These are phyloP conservation scores for Scaptodrosophila lebanonensis DNA, from an alignment of 1,140 invertebrate genomes.

Conservation along the genomic window DNA sequence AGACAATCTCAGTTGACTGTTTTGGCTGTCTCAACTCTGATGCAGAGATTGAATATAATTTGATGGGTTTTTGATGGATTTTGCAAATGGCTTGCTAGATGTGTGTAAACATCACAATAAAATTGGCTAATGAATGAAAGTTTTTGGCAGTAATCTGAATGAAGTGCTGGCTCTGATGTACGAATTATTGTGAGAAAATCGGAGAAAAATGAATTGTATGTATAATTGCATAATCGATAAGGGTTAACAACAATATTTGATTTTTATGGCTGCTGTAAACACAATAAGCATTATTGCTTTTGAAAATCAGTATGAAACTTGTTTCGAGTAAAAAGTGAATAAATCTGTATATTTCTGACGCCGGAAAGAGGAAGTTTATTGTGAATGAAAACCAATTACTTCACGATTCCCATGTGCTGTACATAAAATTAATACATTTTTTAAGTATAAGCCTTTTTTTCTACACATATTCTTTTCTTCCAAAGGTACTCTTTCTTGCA, in stretches of 20 bases:
- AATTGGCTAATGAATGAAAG: constrained; percentile 60
- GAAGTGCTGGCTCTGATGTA: too few relatives aligned
- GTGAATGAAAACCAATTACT: too few relatives aligned
- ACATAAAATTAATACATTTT: too few relatives aligned
- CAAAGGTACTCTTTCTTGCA: too few relatives aligned
- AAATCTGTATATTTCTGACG: too few relatives aligned
- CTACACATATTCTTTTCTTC: too few relatives aligned
- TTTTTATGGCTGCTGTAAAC: constrained; percentile 40
- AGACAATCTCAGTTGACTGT: constrained; percentile 46
- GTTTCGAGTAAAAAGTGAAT: too few relatives aligned
- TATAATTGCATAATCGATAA: constrained; percentile 16
- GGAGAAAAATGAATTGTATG: neutral
- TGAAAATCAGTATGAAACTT: too few relatives aligned
- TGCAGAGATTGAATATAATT: constrained; percentile 41
- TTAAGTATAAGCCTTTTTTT: too few relatives aligned
- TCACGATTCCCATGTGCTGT: too few relatives aligned
- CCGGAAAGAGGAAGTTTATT: too few relatives aligned
- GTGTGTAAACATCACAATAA: constrained; percentile 59
- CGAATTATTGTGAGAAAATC: neutral
- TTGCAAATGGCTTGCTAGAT: constrained; percentile 28
- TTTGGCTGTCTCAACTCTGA: constrained; percentile 7
- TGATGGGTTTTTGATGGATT: constrained; percentile 50
- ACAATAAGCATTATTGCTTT: too few relatives aligned
- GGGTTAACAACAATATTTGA: constrained; percentile 48
- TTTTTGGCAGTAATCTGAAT: neutral